Conservation (phyloP, 92 coral and sea anemone genomes). For the Siderastrea siderea region DNA sequence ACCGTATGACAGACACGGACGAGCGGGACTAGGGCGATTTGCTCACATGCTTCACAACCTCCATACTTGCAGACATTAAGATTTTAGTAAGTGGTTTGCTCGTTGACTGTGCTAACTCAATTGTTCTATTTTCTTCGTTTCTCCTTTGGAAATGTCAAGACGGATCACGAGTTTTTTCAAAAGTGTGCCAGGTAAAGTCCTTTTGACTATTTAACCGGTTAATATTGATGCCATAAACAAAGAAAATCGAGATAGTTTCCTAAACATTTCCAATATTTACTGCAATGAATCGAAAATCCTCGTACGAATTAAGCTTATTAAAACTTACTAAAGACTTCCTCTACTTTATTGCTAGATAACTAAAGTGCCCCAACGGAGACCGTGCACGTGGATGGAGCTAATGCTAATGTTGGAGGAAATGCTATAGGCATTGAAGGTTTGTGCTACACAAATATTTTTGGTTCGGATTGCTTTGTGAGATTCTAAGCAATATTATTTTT, state of each 20-base stretch:
- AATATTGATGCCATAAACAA: slow-evolving; percentile 36
- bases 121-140: slow-evolving; percentile 53
- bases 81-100: slow-evolving; percentile 15
- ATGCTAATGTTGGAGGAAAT: slow-evolving; percentile 49
- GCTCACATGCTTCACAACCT: slow-evolving; percentile 33
- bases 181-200: slow-evolving; percentile 55
- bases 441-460: slow-evolving; percentile 38
- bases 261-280: slow-evolving; percentile 24
- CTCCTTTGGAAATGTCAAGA: slow-evolving; percentile 56
- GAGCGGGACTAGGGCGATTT: slow-evolving; percentile 49
- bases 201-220: slow-evolving; percentile 46
- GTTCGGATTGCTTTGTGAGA: slow-evolving; percentile 22
- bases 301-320: slow-evolving; percentile 27
- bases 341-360: slow-evolving; percentile 45
- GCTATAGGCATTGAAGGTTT: slow-evolving; percentile 41
- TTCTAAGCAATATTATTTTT: background rate
- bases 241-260: slow-evolving; percentile 37
- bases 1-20: slow-evolving; percentile 21
- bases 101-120: slow-evolving; percentile 28
- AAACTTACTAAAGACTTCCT: slow-evolving; percentile 49
- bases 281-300: slow-evolving; percentile 46
- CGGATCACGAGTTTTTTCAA: slow-evolving; percentile 53
- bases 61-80: slow-evolving; percentile 31
- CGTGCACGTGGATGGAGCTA: slow-evolving; percentile 21
- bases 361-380: slow-evolving; percentile 45